A percentile compares a stretch with the other conserved stretches of the same genome.
Conservation (phyloP, 2,888 invertebrate species). For the Esperia sulphurella region DNA sequence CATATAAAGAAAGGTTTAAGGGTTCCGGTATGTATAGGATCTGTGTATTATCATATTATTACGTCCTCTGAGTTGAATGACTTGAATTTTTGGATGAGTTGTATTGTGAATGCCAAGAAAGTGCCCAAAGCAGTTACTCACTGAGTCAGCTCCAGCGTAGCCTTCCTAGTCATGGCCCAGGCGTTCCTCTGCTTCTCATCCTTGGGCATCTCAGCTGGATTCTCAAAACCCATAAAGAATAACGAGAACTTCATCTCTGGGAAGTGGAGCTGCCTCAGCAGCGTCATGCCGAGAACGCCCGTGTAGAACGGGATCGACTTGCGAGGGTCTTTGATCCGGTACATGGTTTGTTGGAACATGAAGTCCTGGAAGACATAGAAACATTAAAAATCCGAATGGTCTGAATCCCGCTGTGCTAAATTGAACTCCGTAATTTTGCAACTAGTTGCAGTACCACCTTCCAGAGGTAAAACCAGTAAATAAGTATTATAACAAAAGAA, state of each 20-base stretch:
- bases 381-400: too few relatives aligned
- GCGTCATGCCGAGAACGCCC: conserved; percentile 92
- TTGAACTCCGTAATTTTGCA: too few relatives aligned
- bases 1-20: too few relatives aligned
- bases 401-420: too few relatives aligned
- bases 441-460: too few relatives aligned
- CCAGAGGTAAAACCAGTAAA: too few relatives aligned
- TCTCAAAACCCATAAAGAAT: conserved; percentile 95
- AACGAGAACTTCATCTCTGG: conserved; percentile 93
- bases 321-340: conserved; percentile 94
- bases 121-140: conserved; percentile 62
- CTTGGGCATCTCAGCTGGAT: conserved; percentile 84
- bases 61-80: too few relatives aligned
- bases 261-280: conserved; percentile 93
- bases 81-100: too few relatives aligned
- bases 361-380: conserved; percentile 93
- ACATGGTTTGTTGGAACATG: conserved; percentile 98
- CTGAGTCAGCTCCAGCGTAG: conserved; percentile 95
- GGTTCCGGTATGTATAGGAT: too few relatives aligned
- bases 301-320: conserved; percentile 94
- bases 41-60: too few relatives aligned
- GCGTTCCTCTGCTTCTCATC: conserved; percentile 83
- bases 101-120: too few relatives aligned
- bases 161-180: conserved; percentile 91
- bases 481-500: too few relatives aligned